A percentile compares a stretch with the other conserved stretches of the same genome.
Evolutionary conservation across 2,888 invertebrate species (phyloP).

Genomic region (Hartigia nigra): DNA sequence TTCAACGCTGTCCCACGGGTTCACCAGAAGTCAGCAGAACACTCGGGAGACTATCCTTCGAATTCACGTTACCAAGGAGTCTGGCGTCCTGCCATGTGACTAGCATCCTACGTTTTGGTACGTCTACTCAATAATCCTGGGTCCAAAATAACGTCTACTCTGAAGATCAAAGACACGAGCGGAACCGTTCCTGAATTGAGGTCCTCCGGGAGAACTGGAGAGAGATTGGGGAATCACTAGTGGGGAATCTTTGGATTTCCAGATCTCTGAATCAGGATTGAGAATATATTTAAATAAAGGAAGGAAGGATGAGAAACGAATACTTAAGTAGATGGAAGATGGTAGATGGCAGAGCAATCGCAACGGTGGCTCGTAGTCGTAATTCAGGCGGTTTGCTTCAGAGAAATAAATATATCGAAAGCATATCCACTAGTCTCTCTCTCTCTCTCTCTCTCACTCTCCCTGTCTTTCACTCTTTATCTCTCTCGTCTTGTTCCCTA

Average conservation of each 20-base stretch:
- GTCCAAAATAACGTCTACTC: background rate
- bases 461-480: background rate
- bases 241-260: background rate
- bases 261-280: background rate
- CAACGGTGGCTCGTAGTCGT: conserved; percentile 19
- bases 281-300: background rate
- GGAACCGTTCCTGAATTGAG: background rate
- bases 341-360: background rate
- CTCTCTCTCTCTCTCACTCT: background rate
- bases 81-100: background rate
- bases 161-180: background rate
- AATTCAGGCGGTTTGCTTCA: conserved; percentile 23
- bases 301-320: background rate
- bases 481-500: conserved; percentile 14
- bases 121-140: background rate
- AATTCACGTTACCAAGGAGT: background rate
- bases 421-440: background rate
- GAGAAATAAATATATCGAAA: conserved; percentile 27
- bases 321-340: background rate
- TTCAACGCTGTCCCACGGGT: background rate
- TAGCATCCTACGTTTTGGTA: background rate
- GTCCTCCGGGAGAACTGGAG: background rate
- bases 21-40: background rate
- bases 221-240: background rate
- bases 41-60: background rate